Conservation (phyloP, 1,140 invertebrate species). For the Temnothorax nylanderi region DNA sequence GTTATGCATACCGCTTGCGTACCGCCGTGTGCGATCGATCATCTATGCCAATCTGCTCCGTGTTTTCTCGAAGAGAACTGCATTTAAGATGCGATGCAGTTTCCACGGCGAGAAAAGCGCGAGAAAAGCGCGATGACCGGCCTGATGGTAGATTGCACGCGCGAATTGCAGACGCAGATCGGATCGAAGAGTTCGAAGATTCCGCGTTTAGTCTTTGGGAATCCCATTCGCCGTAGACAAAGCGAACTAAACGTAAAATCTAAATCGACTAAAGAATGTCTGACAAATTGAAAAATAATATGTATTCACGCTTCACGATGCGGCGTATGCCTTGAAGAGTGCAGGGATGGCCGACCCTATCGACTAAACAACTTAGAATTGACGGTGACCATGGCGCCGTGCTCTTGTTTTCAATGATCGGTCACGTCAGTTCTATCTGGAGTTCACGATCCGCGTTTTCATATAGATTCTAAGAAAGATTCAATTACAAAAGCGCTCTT, state of each 20-base stretch:
- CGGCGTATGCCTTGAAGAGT: background rate
- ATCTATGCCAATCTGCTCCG: slow-evolving; percentile 35
- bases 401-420: slow-evolving; percentile 40
- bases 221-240: background rate
- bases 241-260: background rate
- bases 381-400: slow-evolving; percentile 24
- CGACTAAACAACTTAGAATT: slow-evolving; percentile 45
- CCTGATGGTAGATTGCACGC: background rate
- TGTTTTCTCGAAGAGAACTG: slow-evolving; percentile 22
- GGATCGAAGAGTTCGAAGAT: background rate
- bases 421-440: slow-evolving; percentile 3
- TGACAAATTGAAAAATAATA: background rate
- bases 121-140: slow-evolving; percentile 39
- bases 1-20: background rate
- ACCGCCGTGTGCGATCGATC: slow-evolving; percentile 29
- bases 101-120: slow-evolving; percentile 35
- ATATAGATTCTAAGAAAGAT: slow-evolving; percentile 1
- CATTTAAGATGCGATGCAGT: slow-evolving; percentile 29
- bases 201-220: background rate
- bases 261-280: background rate
- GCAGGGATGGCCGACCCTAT: background rate
- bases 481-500: background rate
- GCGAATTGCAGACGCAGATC: background rate
- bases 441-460: slow-evolving; percentile 12
- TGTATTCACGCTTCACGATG: background rate